A percentile compares a stretch with the other conserved stretches of the same genome.
Evolutionary conservation across 2,888 invertebrate genomes (phyloP).

Genomic region (Conistra vaccinii): DNA sequence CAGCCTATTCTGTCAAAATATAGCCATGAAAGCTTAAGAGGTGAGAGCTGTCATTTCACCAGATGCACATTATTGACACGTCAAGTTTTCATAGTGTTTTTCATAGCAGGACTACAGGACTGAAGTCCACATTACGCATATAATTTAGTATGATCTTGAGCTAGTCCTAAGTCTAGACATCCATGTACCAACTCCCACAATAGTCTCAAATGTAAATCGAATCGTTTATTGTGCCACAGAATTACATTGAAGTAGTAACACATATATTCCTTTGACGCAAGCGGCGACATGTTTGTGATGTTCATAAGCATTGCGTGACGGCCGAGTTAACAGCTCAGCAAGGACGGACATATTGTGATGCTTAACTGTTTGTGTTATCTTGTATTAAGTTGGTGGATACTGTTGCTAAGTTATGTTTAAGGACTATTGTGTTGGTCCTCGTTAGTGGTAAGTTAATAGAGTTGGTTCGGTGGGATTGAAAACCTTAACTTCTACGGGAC

Average conservation of each 20-base stretch:
- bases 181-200: slow-evolving; percentile 21
- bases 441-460: neutral
- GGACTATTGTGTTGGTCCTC: neutral
- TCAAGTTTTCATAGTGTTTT: neutral
- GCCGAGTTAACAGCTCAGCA: slow-evolving; percentile 53
- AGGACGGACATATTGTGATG: slow-evolving; percentile 53
- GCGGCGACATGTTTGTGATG: slow-evolving; percentile 61
- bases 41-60: too few species aligned
- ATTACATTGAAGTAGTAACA: slow-evolving; percentile 38
- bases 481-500: too few species aligned
- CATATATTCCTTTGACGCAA: slow-evolving; percentile 58
- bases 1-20: neutral
- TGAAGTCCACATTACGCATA: neutral
- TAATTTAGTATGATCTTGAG: neutral
- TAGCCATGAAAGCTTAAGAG: too few species aligned
- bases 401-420: slow-evolving; percentile 36
- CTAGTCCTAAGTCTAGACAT: slow-evolving; percentile 27
- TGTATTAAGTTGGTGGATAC: slow-evolving; percentile 27
- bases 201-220: slow-evolving; percentile 44
- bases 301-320: slow-evolving; percentile 65
- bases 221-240: slow-evolving; percentile 47
- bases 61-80: too few species aligned
- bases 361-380: slow-evolving; percentile 39
- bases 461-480: neutral
- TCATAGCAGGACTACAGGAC: neutral